Conservation (phyloP, 1,140 invertebrate species). For the Drosophila equinoxialis region DNA sequence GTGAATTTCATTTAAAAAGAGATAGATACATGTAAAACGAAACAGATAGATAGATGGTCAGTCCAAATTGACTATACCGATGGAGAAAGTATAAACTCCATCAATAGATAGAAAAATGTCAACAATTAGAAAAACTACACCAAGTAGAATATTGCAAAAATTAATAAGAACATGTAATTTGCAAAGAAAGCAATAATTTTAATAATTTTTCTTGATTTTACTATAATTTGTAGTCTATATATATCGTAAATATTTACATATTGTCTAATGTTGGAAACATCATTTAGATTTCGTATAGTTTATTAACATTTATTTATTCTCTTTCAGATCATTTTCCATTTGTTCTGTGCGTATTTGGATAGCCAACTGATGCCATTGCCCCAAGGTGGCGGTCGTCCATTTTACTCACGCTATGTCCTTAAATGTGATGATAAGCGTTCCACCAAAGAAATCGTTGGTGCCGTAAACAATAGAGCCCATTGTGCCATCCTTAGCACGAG, state of each 20-base stretch:
- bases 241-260: too few species aligned
- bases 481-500: constrained; percentile 76
- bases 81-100: too few species aligned
- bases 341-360: constrained; percentile 92
- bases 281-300: too few species aligned
- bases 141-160: too few species aligned
- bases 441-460: constrained; percentile 82
- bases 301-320: not conserved
- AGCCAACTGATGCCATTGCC: constrained; percentile 90
- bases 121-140: too few species aligned
- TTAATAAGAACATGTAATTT: too few species aligned
- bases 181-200: too few species aligned
- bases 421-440: constrained; percentile 77
- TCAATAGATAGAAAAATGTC: too few species aligned
- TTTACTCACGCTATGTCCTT: constrained; percentile 85
- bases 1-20: constrained; percentile 45
- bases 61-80: not conserved
- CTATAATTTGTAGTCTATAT: too few species aligned
- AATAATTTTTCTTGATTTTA: too few species aligned
- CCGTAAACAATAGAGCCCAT: constrained; percentile 76
- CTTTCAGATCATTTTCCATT: constrained; percentile 90
- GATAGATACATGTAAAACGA: not conserved
- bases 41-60: not conserved
- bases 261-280: not conserved
- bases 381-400: constrained; percentile 90